phyloP scores from a whole-genome alignment of 1,140 invertebrate genomes.

The Drosophila burlai region DNA sequence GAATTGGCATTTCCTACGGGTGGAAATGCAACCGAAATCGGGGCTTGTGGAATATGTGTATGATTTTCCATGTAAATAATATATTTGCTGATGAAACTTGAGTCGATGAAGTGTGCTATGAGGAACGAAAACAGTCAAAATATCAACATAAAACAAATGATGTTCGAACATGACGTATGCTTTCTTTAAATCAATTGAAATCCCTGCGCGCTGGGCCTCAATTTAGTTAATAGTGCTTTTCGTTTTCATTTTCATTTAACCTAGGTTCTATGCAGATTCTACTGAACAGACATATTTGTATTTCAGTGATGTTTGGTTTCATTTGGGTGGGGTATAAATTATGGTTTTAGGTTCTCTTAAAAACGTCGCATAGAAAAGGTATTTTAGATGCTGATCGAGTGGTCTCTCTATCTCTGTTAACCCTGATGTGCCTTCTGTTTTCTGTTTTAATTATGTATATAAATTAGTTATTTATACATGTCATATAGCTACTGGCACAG shows the following conservation, averaged over 20 bases:
- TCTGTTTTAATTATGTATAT: constrained; percentile 26
- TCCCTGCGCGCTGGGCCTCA: constrained; percentile 16
- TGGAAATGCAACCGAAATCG: constrained; percentile 69
- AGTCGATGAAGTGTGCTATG: constrained; percentile 19
- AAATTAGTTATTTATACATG: constrained; percentile 52
- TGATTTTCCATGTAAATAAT: constrained; percentile 17
- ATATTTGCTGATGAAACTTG: neutral
- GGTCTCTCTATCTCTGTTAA: constrained; percentile 39
- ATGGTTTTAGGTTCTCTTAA: constrained; percentile 33
- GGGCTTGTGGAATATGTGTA: constrained; percentile 28
- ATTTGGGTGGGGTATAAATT: constrained; percentile 46
- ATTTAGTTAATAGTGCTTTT: constrained; percentile 27
- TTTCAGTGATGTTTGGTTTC: constrained; percentile 51
- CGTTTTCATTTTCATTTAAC: constrained; percentile 5
- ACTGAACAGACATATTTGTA: constrained; percentile 40
- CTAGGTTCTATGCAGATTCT: constrained; percentile 35
- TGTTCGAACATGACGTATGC: constrained; percentile 49
- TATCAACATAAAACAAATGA: constrained; percentile 63
- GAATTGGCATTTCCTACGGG: constrained; percentile 62
- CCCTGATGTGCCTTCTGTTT: constrained; percentile 46
- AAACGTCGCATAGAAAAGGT: constrained; percentile 45
- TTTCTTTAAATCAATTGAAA: constrained; percentile 14
- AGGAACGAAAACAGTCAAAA: constrained; percentile 62
- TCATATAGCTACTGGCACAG: constrained; percentile 45
- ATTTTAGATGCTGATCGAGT: constrained; percentile 27